phyloP scores from a whole-genome alignment of 2,797 vertebrate species.

The Echiichthys vipera region DNA sequence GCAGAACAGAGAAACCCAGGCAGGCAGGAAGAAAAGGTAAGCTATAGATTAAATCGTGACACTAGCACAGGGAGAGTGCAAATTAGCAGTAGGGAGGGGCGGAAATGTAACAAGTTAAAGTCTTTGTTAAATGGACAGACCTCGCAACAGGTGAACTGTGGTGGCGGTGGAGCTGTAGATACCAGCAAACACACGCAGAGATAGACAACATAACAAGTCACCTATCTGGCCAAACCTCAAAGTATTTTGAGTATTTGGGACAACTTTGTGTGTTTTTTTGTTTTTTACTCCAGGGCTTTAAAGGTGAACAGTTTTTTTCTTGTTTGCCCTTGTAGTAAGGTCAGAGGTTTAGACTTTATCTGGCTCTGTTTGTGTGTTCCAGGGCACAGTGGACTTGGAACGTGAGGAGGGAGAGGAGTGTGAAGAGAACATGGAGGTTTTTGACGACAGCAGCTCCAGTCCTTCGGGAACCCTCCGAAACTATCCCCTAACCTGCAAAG shows the following conservation, averaged over 20 bases:
- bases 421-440: constrained; percentile 97
- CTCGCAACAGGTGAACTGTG: neutral
- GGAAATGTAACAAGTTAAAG: neutral
- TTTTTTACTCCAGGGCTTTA: neutral
- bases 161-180: neutral
- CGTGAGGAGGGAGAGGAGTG: constrained; percentile 95
- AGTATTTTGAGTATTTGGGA: neutral
- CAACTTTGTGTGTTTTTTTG: neutral
- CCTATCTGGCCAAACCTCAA: neutral
- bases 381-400: constrained; percentile 91
- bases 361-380: constrained; percentile 46
- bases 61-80: neutral
- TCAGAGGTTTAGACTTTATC: constrained; percentile 46
- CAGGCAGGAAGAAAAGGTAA: constrained; percentile 45
- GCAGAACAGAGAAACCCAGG: constrained; percentile 18
- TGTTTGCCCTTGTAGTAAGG: constrained; percentile 28
- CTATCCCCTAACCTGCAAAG: constrained; percentile 98
- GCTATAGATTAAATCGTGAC: neutral
- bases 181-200: neutral
- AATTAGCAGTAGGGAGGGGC: neutral
- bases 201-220: neutral
- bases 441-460: constrained; percentile 97
- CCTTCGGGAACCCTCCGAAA: constrained; percentile 96
- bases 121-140: neutral
- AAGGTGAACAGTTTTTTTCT: constrained; percentile 17